Conservation (phyloP, 53 echinoderm and acorn worm species). For the Holothuria leucospilota region DNA sequence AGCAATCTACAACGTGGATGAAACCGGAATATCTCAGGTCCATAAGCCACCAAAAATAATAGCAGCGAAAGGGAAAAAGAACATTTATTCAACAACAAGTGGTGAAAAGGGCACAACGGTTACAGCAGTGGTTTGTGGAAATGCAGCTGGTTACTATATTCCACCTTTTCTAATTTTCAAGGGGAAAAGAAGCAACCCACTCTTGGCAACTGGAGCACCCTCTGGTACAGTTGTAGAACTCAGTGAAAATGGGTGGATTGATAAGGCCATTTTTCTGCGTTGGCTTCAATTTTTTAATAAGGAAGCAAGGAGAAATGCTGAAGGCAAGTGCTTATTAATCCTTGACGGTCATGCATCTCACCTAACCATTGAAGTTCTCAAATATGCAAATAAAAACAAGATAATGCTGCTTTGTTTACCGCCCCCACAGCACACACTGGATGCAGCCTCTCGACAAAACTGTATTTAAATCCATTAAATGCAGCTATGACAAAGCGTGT, state of each 20-base stretch:
- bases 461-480: constrained; percentile 58
- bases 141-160: constrained; percentile 49
- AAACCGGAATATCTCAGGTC: constrained; percentile 47
- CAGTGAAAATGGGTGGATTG: constrained; percentile 65
- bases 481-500: constrained; percentile 27
- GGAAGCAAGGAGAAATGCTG: constrained; percentile 25
- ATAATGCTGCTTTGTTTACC: constrained; percentile 58
- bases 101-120: constrained; percentile 60
- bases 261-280: constrained; percentile 57
- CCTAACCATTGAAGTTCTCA: constrained; percentile 34
- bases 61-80: constrained; percentile 56
- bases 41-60: constrained; percentile 44
- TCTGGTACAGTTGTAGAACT: constrained; percentile 53
- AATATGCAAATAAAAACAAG: constrained; percentile 40
- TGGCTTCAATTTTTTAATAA: constrained; percentile 56
- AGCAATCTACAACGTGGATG: constrained; percentile 63
- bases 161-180: constrained; percentile 59
- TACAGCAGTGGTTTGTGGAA: constrained; percentile 32
- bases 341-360: constrained; percentile 66
- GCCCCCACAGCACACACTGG: constrained; percentile 52
- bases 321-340: constrained; percentile 60
- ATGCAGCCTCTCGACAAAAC: constrained; percentile 59
- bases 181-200: constrained; percentile 47
- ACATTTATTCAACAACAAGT: constrained; percentile 47
- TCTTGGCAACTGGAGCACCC: constrained; percentile 43